Evolutionary conservation across 1,140 invertebrate species (phyloP), one percentile per base, ranked within the genome.

Genomic region (Papilio dardanus): DNA sequence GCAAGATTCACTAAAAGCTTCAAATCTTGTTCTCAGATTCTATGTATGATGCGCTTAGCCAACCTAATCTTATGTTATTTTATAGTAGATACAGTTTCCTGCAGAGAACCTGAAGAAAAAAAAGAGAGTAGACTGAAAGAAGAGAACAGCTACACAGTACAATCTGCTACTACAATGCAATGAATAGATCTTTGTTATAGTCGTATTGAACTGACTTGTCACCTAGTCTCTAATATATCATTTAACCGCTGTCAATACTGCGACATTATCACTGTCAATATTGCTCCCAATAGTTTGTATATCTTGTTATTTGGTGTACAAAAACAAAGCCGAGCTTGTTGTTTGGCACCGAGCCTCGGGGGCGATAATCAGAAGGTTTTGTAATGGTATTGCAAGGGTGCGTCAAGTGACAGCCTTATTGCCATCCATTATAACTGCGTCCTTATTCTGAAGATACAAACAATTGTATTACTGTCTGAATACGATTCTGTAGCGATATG

Each of bases 331-430:
- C 40, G 80, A 84, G 77, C 81, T 84, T 84, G 84, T 83, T 81
- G 77, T 80, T 81, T 80, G 77, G 76, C 75, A 77, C 68, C 74
- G 65, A 5, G 4, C n/a, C n/a, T n/a, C n/a, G 78, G 77, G 77
- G 78, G 73, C 42, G 77, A 71, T 77, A 83, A 81, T 68, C 77
- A 79, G 81, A 82, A 85, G 86, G 81, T 83, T 86, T 74, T 85
- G 81, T 91, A 89, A 92, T 88, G 85, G 84, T 85, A 88, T 88
- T 86, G 88, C 88, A 85, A 83, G 90, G 90, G 90, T 86, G 90
- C 84, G 90, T 92, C 89, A 86, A 85, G 83, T 83, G 87, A 87
- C 85, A 86, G 85, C 80, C 82, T 81, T 79, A 79, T 77, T 84
- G 79, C 80, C 84, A 91, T 91, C 89, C 86, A 89, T 91, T 92